Percentiles rank a stretch among this genome's conserved stretches.
Evolutionary conservation across 2,888 invertebrate species (phyloP).

Genomic region (Polia nebulosa): DNA sequence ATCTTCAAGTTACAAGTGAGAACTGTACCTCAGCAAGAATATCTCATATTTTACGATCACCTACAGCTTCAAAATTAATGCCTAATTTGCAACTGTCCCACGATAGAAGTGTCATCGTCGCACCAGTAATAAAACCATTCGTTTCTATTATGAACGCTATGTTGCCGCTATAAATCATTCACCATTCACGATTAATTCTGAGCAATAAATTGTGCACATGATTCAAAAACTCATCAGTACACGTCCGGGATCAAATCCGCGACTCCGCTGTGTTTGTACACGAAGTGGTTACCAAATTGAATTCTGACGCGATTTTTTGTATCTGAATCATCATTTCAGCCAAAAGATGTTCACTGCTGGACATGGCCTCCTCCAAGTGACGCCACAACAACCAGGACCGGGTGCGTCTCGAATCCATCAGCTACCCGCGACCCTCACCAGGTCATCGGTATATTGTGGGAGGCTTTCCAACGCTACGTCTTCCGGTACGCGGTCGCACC

Average conservation of each 20-base stretch:
- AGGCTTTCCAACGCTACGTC: too few species aligned
- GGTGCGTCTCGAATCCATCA: too few species aligned
- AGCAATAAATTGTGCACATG: constrained; percentile 51
- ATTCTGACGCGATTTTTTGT: neutral
- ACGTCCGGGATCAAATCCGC: constrained; percentile 52
- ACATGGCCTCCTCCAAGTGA: too few species aligned
- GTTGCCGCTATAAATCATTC: constrained; percentile 50
- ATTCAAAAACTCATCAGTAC: constrained; percentile 52
- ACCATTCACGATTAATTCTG: constrained; percentile 49
- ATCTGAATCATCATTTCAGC: too few species aligned
- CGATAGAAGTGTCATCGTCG: constrained; percentile 17
- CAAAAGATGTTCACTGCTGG: too few species aligned
- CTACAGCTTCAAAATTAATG: neutral
- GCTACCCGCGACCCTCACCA: too few species aligned
- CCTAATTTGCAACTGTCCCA: constrained; percentile 13
- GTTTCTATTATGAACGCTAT: constrained; percentile 35
- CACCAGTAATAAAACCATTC: constrained; percentile 29
- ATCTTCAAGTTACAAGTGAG: neutral
- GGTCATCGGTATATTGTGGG: too few species aligned
- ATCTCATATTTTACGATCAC: constrained; percentile 5
- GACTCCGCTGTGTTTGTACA: constrained; percentile 6
- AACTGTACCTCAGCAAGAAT: neutral
- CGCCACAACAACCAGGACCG: too few species aligned
- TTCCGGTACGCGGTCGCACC: too few species aligned
- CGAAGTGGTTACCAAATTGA: constrained; percentile 20